Percentiles rank a stretch among this genome's conserved stretches.
These are phyloP conservation scores for Cuculus canorus DNA, from an alignment of 2,797 vertebrate species.

Conservation along the genomic window DNA sequence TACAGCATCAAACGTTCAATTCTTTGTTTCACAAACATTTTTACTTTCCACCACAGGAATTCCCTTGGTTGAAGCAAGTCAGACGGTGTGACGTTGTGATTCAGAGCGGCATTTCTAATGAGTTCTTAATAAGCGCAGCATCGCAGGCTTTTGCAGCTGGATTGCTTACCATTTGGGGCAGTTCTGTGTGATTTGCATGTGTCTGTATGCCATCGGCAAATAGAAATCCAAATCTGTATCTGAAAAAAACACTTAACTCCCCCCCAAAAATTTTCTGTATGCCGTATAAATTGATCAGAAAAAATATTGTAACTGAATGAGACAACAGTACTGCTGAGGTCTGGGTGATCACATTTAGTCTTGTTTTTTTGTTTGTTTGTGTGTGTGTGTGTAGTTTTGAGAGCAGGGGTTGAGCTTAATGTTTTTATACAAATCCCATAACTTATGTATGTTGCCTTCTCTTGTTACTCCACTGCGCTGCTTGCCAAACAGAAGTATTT, in stretches of 20 bases:
- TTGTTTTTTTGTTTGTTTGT: not conserved
- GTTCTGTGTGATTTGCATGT: not conserved
- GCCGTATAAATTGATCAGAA: not conserved
- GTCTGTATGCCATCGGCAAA: not conserved
- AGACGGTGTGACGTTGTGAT: not conserved
- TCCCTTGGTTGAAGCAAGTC: not conserved
- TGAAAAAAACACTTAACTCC: not conserved
- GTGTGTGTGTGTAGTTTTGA: not conserved
- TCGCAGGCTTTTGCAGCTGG: not conserved
- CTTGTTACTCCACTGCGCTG: constrained; percentile 35
- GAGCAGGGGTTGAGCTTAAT: constrained; percentile 35
- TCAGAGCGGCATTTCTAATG: constrained; percentile 13
- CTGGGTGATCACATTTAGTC: not conserved
- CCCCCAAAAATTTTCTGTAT: not conserved
- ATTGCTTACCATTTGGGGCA: not conserved
- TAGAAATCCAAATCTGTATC: not conserved
- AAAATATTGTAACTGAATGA: not conserved
- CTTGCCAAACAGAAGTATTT: constrained; percentile 69
- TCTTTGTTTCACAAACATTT: constrained; percentile 1
- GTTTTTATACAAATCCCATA: constrained; percentile 55
- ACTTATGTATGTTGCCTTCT: constrained; percentile 61
- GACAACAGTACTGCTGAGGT: not conserved
- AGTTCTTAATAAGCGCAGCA: not conserved
- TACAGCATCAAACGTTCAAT: not conserved
- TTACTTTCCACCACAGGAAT: not conserved